Evolutionary conservation across 2,888 invertebrate genomes (phyloP), one percentile per base, ranked within the genome.

Genomic region (Fissipunctia ypsillon): DNA sequence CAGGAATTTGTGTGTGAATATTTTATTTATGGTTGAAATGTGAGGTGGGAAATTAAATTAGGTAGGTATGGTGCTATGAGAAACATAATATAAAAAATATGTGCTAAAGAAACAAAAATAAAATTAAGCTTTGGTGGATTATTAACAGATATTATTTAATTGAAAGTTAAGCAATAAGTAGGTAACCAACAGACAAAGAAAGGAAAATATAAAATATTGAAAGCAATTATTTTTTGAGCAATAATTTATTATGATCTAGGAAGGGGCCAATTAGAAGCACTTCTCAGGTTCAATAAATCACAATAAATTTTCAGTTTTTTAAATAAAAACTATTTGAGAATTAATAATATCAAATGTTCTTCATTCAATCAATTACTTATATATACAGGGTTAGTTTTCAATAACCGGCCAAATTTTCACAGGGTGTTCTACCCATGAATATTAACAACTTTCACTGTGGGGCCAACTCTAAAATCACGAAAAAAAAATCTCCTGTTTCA

Each of bases 1-100:
- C 50, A 69, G 43, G 81, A 67, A 69, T 56, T 52, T 64, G 9
- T n/a, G 43, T 73, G 41, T 61, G 59, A 64, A 83, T 78, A 78
- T 68, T 83, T 64, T 64, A 65, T 6, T 22, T 59, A 3, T 28
- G 7, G 14, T 63, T n/a, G 22, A 41, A 41, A 31, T 59, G 19
- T 76, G 22, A n/a, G 9, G 45, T 48, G 19, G 16, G 22, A 57
- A 35, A 54, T 43, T 5, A 41, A 57, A 69, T 52, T 19, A 56
- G 10, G 19, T 56, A 16, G 0, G 38, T 9, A 35, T 19, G 19
- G 19, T 43, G 14, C 25, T 25, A 38, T 41, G 52, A 28, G 16
- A 54, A 25, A 9, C 0, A 9, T 28, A 54, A 28, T 54, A 16
- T 28, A 63, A 22, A 63, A 25, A 61, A 25, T 19, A 25, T 25